Base-by-base conservation (phyloP, 2,113 vertebrate species). In the Saimiri boliviensis region DNA sequence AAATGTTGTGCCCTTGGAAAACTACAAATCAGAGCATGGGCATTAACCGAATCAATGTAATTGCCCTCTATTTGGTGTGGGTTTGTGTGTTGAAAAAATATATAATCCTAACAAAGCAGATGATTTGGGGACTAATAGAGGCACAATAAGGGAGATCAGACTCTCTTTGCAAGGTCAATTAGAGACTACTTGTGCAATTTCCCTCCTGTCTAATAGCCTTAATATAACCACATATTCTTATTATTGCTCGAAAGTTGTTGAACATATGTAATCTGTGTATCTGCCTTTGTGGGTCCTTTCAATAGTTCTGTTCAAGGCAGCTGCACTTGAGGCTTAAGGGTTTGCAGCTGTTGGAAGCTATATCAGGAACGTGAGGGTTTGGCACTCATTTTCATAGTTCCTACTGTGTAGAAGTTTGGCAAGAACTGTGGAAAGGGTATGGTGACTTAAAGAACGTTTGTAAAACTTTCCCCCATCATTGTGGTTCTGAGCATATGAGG, bases 391-490 rank as follows among this genome's bases (percentile, higher is more conserved):
- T 98, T 91, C 93, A 98, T 70, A 96, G 97, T 68, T 98, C 98
- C 98, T 98, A 98, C 98, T 98, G 98, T 97, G 97, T 96, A 97
- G 96, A 98, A 98, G 95, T 96, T 95, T 98, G 98, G 98, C 98
- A 98, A 97, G 85, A 96, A 68, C 91, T 97, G 56, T 98, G 97
- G 98, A 99, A 98, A 98, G 97, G 84, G 42, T 79, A 97, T 96
- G 96, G 93, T 95, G 94, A 77, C 95, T 86, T 97, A 97, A 98
- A 98, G 84, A 97, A 98, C 91, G 96, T 98, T 88, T 97, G 63
- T 96, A 97, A 97, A 98, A 93, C 93, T 97, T 90, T 97, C 98
- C 98, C 89, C 90, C 97, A 96, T 97, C 97, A 90, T 90, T 98
- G 97, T 98, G 98, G 97, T 91, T 98, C 97, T 93, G 89, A 95